These are phyloP conservation scores for Fulica atra DNA, from an alignment of 2,113 vertebrate genomes.

Conservation along the genomic window DNA sequence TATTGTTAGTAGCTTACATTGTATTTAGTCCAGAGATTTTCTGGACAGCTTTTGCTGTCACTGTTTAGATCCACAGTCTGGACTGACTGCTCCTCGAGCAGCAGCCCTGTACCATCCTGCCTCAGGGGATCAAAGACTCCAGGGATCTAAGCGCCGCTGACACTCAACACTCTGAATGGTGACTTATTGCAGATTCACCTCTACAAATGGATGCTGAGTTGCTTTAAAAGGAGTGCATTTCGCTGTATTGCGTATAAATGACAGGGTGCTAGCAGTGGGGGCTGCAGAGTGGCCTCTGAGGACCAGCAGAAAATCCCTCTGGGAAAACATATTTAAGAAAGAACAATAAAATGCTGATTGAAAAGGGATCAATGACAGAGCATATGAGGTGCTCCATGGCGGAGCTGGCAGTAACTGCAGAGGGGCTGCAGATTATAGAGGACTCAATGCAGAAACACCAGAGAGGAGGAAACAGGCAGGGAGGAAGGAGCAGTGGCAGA, in stretches of 20 bases:
- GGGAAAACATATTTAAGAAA: not conserved
- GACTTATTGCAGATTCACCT: not conserved
- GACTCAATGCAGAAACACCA: not conserved
- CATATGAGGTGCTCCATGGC: not conserved
- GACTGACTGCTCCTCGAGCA: accelerated
- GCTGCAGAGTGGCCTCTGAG: not conserved
- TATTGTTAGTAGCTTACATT: not conserved
- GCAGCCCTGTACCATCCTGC: accelerated
- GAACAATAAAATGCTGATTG: not conserved
- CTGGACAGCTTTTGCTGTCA: not conserved
- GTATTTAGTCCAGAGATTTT: not conserved
- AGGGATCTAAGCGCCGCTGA: not conserved
- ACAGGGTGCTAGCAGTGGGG: accelerated
- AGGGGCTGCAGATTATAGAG: not conserved
- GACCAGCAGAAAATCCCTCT: accelerated
- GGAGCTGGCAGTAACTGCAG: accelerated
- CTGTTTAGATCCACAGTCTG: accelerated
- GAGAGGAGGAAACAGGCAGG: not conserved
- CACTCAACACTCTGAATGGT: not conserved
- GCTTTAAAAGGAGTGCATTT: not conserved
- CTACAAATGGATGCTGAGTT: not conserved
- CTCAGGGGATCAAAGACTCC: not conserved
- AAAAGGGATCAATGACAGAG: not conserved
- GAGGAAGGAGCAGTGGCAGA: not conserved
- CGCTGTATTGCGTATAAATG: accelerated